Evolutionary conservation across 2,113 vertebrate genomes (phyloP).

Genomic region (Neolamprologus brichardi): DNA sequence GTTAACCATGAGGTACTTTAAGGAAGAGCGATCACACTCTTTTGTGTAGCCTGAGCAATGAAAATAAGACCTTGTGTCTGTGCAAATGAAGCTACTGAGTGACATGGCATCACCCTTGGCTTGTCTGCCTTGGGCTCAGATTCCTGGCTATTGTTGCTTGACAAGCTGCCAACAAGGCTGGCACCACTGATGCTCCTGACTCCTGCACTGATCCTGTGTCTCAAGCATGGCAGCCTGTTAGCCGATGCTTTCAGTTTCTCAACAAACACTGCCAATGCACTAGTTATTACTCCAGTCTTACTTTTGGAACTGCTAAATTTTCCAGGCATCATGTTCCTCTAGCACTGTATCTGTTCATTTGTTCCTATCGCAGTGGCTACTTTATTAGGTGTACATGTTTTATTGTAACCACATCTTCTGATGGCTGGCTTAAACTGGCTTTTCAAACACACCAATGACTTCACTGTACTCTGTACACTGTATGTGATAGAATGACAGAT

Average conservation of each 20-base stretch:
- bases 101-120: background rate
- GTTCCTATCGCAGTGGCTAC: background rate
- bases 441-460: background rate
- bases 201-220: background rate
- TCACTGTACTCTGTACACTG: background rate
- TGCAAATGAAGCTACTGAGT: background rate
- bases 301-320: background rate
- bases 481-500: background rate
- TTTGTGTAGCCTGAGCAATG: constrained; percentile 1
- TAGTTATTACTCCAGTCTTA: background rate
- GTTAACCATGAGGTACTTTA: background rate
- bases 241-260: constrained; percentile 14
- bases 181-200: constrained; percentile 4
- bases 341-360: background rate
- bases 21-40: background rate
- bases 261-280: background rate
- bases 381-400: background rate
- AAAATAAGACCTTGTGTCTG: background rate
- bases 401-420: background rate
- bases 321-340: background rate
- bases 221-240: constrained; percentile 8
- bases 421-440: background rate
- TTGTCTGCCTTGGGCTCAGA: background rate
- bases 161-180: constrained; percentile 17
- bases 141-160: constrained; percentile 23